phyloP scores from a whole-genome alignment of 2,113 vertebrate genomes.

The Cottus gobio region DNA sequence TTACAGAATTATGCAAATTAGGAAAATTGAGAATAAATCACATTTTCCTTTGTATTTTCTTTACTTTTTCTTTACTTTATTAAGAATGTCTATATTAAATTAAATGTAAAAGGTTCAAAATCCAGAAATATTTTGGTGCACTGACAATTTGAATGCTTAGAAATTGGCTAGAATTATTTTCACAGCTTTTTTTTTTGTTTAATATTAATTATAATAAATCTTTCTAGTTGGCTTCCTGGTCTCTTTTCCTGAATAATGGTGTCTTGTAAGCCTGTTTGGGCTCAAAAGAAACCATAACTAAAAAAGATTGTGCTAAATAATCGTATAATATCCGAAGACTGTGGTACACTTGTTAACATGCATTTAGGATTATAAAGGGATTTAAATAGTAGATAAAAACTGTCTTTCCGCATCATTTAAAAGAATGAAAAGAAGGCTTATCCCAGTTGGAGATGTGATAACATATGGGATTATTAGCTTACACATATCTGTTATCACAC shows the following conservation, averaged over 20 bases:
- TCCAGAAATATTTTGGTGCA: too few relatives aligned
- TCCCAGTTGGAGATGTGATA: slow-evolving; percentile 56
- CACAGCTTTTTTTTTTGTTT: too few relatives aligned
- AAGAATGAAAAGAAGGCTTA: slow-evolving; percentile 40
- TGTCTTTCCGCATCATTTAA: slow-evolving; percentile 22
- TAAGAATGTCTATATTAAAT: background rate
- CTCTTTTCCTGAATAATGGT: background rate
- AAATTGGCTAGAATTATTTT: background rate
- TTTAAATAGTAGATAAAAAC: slow-evolving; percentile 4
- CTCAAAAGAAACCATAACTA: background rate
- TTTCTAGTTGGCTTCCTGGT: too few relatives aligned
- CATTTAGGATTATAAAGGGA: background rate
- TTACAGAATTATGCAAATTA: background rate
- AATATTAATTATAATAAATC: background rate
- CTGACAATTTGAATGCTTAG: background rate
- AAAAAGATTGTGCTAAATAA: background rate
- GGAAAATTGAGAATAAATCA: background rate
- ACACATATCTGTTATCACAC: slow-evolving; percentile 56
- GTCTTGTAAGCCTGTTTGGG: background rate
- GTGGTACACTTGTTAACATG: background rate
- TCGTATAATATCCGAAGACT: background rate
- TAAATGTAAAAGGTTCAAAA: background rate
- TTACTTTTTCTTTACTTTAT: too few relatives aligned
- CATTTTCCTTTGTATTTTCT: background rate
- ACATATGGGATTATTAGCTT: slow-evolving; percentile 63